phyloP scores from a whole-genome alignment of 2,888 invertebrate species.

The Osmoderma eremita region DNA sequence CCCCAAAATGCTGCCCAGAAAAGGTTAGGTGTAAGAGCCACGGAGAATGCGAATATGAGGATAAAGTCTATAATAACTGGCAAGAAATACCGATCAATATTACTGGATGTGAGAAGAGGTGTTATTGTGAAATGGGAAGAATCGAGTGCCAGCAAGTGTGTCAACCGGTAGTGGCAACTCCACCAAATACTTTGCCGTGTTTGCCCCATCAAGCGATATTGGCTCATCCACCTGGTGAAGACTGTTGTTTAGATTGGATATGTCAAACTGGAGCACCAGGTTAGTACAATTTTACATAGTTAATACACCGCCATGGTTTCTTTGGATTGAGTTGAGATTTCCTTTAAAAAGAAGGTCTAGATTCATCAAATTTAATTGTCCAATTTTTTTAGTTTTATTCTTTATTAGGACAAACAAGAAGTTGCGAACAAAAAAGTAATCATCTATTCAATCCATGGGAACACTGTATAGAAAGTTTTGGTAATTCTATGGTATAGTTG shows the following conservation, averaged over 20 bases:
- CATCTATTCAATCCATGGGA: no score
- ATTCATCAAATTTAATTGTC: no score
- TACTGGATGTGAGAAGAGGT: conserved; percentile 86
- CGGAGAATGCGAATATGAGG: conserved; percentile 82
- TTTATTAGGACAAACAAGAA: no score
- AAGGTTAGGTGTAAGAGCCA: conserved; percentile 82
- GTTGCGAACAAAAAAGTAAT: neutral
- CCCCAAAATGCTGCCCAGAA: conserved; percentile 85
- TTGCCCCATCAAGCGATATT: conserved; percentile 74
- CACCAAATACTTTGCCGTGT: conserved; percentile 80
- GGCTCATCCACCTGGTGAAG: conserved; percentile 76
- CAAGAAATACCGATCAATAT: conserved; percentile 81
- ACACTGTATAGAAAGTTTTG: no score
- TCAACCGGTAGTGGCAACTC: conserved; percentile 78
- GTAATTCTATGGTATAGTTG: no score
- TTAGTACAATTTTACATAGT: conserved; percentile 14
- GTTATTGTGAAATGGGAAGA: conserved; percentile 88
- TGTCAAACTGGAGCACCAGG: conserved; percentile 53
- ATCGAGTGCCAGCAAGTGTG: conserved; percentile 86
- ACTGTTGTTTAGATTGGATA: conserved; percentile 88
- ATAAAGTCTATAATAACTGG: conserved; percentile 77
- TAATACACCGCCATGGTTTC: neutral
- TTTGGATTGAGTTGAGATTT: neutral
- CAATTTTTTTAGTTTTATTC: no score
- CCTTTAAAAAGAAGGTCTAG: neutral